These are phyloP conservation scores for Anthrax anthrax DNA, from an alignment of 2,888 invertebrate genomes.

Conservation along the genomic window DNA sequence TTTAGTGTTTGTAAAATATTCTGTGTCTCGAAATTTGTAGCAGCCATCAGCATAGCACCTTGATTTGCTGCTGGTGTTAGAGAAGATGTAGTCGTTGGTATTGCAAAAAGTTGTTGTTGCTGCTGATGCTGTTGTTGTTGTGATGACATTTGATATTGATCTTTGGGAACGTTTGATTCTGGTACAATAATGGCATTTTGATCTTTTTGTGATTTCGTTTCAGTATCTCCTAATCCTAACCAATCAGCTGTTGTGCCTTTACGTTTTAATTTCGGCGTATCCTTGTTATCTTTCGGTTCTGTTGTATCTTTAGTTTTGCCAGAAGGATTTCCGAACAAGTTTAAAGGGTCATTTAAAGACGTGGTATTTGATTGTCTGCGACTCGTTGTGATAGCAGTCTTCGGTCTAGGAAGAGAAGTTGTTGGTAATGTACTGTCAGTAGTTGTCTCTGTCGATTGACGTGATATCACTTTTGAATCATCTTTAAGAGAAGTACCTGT, in stretches of 20 bases:
- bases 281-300: slow-evolving; percentile 14
- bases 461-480: slow-evolving; percentile 19
- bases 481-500: slow-evolving; percentile 9
- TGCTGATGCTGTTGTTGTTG: not conserved
- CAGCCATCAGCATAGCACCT: slow-evolving; percentile 22
- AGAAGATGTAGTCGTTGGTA: not conserved
- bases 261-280: slow-evolving; percentile 19
- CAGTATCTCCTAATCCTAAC: slow-evolving; percentile 24
- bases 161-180: not conserved
- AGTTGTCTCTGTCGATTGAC: slow-evolving; percentile 32
- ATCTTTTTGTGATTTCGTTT: slow-evolving; percentile 1
- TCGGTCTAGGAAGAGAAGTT: slow-evolving; percentile 21
- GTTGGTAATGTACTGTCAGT: slow-evolving; percentile 20
- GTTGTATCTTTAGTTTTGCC: slow-evolving; percentile 13
- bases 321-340: slow-evolving; percentile 11
- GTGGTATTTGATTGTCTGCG: slow-evolving; percentile 25
- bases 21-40: slow-evolving; percentile 23
- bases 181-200: not conserved
- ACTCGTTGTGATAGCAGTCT: slow-evolving; percentile 21
- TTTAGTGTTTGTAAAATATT: slow-evolving; percentile 23
- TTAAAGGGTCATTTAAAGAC: slow-evolving; percentile 16
- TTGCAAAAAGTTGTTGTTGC: not conserved
- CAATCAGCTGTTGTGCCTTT: slow-evolving; percentile 27
- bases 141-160: not conserved
- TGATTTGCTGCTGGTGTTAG: not conserved